phyloP scores from a whole-genome alignment of 2,797 vertebrate genomes.

The Atherinosoma microstoma region DNA sequence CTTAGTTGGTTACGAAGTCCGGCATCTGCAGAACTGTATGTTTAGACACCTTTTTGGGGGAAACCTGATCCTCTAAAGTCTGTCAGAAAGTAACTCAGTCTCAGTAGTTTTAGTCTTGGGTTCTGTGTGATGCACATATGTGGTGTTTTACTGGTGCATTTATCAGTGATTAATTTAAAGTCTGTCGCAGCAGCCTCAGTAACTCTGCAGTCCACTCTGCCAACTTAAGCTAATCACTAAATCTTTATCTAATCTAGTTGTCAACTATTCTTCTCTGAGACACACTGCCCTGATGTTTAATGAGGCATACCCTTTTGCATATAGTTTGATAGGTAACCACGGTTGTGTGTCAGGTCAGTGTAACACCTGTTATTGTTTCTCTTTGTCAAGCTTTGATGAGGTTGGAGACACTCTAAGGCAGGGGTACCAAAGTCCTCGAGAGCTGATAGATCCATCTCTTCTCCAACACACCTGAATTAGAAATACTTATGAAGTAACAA shows the following conservation, averaged over 20 bases:
- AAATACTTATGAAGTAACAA: not conserved
- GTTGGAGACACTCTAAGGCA: too few relatives aligned
- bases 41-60: not conserved
- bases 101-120: too few relatives aligned
- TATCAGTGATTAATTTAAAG: not conserved
- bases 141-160: not conserved
- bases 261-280: not conserved
- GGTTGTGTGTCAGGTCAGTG: too few relatives aligned
- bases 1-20: not conserved
- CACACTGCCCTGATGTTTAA: not conserved
- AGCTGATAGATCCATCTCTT: too few relatives aligned
- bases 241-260: not conserved
- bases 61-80: too few relatives aligned
- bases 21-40: conserved; percentile 7
- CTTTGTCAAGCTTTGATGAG: too few relatives aligned
- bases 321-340: not conserved
- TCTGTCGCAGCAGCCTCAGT: not conserved
- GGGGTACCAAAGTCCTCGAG: too few relatives aligned
- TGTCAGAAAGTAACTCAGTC: too few relatives aligned
- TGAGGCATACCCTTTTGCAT: not conserved
- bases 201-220: not conserved
- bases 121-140: not conserved
- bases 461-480: too few relatives aligned
- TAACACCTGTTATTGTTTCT: too few relatives aligned
- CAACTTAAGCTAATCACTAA: not conserved